Evolutionary conservation across 2,888 invertebrate species (phyloP).

Genomic region (Chrysotoxum bicinctum): DNA sequence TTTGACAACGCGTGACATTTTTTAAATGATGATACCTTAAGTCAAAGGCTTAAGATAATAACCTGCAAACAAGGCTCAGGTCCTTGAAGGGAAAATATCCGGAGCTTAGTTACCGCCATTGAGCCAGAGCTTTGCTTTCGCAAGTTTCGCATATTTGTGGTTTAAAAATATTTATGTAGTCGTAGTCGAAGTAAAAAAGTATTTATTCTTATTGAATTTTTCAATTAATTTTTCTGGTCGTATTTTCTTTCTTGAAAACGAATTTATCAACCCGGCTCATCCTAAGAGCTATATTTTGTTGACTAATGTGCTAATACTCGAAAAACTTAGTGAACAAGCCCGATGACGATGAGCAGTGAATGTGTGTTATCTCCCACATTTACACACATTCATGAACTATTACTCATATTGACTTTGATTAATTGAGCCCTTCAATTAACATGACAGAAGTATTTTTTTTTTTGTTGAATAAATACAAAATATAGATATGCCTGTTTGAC

Average conservation of each 20-base stretch:
- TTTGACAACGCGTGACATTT: too few relatives aligned
- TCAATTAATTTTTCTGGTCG: not conserved
- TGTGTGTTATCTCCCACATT: slow-evolving; percentile 5
- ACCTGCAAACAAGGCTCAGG: too few relatives aligned
- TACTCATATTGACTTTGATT: slow-evolving; percentile 70
- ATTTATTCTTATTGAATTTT: not conserved
- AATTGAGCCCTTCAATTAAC: slow-evolving; percentile 68
- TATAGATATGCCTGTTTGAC: slow-evolving; percentile 53
- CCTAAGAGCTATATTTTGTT: not conserved
- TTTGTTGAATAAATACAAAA: slow-evolving; percentile 27
- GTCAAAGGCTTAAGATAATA: too few relatives aligned
- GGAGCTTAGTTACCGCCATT: too few relatives aligned
- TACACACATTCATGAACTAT: slow-evolving; percentile 42
- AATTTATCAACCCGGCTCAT: not conserved
- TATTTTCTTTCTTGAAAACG: not conserved
- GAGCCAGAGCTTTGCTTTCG: too few relatives aligned
- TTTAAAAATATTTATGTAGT: too few relatives aligned
- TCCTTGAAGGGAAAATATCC: too few relatives aligned
- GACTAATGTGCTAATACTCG: slow-evolving; percentile 8
- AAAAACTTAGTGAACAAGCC: slow-evolving; percentile 28
- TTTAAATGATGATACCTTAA: too few relatives aligned
- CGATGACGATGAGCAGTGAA: slow-evolving; percentile 26
- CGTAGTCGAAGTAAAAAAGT: too few relatives aligned
- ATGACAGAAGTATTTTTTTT: slow-evolving; percentile 53
- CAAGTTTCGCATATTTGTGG: too few relatives aligned